Percentiles rank a stretch among this genome's conserved stretches.
Evolutionary conservation across 2,113 vertebrate genomes (phyloP).

Genomic region (Tragelaphus scriptus): DNA sequence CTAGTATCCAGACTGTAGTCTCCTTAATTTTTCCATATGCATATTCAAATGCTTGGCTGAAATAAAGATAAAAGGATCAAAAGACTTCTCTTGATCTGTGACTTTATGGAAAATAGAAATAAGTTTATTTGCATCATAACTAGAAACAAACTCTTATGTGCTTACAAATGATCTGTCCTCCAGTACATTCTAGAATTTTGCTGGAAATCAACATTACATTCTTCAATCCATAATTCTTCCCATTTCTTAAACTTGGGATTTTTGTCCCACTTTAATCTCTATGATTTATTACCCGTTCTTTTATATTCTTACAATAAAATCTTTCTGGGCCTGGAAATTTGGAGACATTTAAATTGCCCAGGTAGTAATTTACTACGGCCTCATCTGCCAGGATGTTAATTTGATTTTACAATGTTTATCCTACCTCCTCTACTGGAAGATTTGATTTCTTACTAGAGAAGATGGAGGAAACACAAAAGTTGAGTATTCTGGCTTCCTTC

Average conservation of each 20-base stretch:
- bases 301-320: conserved; percentile 40
- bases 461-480: not conserved
- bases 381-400: conserved; percentile 52
- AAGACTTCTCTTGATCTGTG: not conserved
- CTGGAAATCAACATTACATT: conserved; percentile 2
- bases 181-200: not conserved
- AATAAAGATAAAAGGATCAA: not conserved
- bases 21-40: not conserved
- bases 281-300: conserved; percentile 35
- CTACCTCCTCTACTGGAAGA: conserved; percentile 6
- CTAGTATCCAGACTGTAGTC: not conserved
- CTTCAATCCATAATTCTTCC: not conserved
- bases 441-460: conserved; percentile 31
- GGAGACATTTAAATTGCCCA: conserved; percentile 51
- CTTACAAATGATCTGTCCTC: not conserved
- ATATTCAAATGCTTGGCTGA: not conserved
- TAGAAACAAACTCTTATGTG: not conserved
- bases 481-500: not conserved
- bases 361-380: conserved; percentile 47
- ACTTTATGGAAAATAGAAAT: not conserved
- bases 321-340: conserved; percentile 1
- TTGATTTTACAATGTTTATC: conserved; percentile 56
- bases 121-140: not conserved
- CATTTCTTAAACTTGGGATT: conserved; percentile 9
- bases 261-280: conserved; percentile 21